Evolutionary conservation across 2,888 invertebrate species (phyloP), one percentile per base, ranked within the genome.

Genomic region (Cantharis lateralis): DNA sequence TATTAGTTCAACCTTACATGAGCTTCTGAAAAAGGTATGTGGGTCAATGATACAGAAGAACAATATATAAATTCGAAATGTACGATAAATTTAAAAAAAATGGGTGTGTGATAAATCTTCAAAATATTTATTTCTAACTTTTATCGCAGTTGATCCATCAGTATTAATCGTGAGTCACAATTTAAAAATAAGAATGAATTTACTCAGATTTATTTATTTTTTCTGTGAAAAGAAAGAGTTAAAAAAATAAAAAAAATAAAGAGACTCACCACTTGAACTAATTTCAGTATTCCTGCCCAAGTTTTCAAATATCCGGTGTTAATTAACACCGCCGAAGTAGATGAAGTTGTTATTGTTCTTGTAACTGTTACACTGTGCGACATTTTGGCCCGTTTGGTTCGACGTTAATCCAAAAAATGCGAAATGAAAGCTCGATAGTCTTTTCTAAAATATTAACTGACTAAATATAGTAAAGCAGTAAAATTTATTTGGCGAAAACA

Each of bases 311-410:
- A 96, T 70, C 95, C 94, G 7, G 93, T 94, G 88, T 97, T 96
- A 79, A 96, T 89, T 82, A 95, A 92, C 80, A 96, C 90, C 10
- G 94, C 92, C 10, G 95, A 93, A 16, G 95, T 94, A 26, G 93
- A 92, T 20, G 93, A 91, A 10, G 94, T 93, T 78, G 95, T 95
- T 71, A 95, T 96, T 28, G 95, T 95, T 84, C 95, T 91, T 26
- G 96, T 96, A 77, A 96, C 95, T 68, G 96, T 96, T 82, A 96
- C 95, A 48, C 95, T 91, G 89, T 96, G 96, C 80, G 96, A 96
- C 96, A 96, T 96, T 83, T 88, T 92, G 78, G 70, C 70, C 74
- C 63, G 32, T 16, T 70, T 74, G 63, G 4, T 15, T 61, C 18
- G 11, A 68, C 20, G 24, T 15, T 64, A 26, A 64, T 20, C 70